Base-by-base conservation (phyloP, 2,797 vertebrate species). In the Hybognathus amarus region DNA sequence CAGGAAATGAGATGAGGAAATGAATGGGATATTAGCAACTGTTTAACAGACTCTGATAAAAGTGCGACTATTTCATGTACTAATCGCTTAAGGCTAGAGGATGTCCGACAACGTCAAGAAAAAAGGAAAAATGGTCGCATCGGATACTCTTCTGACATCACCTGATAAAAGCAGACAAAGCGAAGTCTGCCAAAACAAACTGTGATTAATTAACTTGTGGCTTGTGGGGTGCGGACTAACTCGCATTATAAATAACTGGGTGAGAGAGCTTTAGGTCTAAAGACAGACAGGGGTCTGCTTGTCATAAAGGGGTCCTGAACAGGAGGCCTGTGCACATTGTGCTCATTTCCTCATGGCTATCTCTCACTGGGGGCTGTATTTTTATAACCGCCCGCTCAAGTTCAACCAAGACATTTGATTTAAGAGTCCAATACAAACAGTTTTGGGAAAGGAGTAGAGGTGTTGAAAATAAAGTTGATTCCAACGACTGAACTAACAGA, bases 391-490 rank as follows among this genome's bases (percentile, higher is more conserved):
- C 90, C 88, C 47, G 74, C 92, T 91, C 87, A 87, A 93, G 93
- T 94, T 95, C 93, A 95, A 89, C 88, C 88, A 83, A 92, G 93
- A 88, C 89, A 90, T 91, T 91, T 95, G 94, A 95, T 95, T 95
- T 93, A 95, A 84, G 87, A 85, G 90, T 94, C 86, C 91, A 94
- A 90, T 90, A 87, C 93, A 94, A 95, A 95, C 93, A 93, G 73
- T 92, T 93, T 93, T 90, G 91, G 89, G 88, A 88, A 90, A 90
- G 87, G 85, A 83, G 85, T 88, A 84, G 86, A 88, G 88, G 90
- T 86, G 91, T 87, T 87, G 90, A 92, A 92, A 94, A 94, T 92
- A 88, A 94, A 92, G 92, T 91, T 89, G 87, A 92, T 90, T 93
- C 85, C 61, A 59, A 81, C 52, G 45, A 85, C 64, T 77, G 63